Evolutionary conservation across 2,888 invertebrate species (phyloP), one percentile per base, ranked within the genome.

Genomic region (Nomada lathburiana): DNA sequence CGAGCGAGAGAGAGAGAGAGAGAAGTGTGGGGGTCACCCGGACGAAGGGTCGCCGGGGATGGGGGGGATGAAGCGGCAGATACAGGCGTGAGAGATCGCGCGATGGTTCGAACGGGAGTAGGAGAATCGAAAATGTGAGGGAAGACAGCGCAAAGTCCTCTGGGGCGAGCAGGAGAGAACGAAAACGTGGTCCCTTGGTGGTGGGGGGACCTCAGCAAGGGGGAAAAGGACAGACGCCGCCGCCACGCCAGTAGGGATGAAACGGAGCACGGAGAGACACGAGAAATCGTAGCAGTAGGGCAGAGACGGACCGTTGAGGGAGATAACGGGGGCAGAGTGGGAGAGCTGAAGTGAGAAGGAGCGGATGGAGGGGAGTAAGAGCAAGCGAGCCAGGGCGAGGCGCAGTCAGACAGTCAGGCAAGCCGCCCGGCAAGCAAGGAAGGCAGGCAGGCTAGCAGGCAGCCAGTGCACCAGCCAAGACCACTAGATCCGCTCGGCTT

Each of bases 391-490:
- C 89, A 90, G 90, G 90, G 89, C 90, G 92, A 89, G 91, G 91
- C 90, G 91, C 91, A 92, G 92, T 92, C 92, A 91, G 92, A 91
- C 92, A 92, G 93, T 92, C 92, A 93, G 91, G 91, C 91, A 89
- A 89, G 89, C 90, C 89, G 89, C 89, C 91, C 85, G 89, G 86
- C 90, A 92, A 91, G 89, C 88, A 91, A 90, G 91, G 90, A 92
- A 89, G 89, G 90, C 86, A 86, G 86, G 88, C 91, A 89, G 86
- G 89, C 88, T 92, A 93, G 89, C 90, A 92, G 91, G 94, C 95
- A 95, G 95, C 93, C 93, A 89, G 91, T 89, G 90, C 90, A 90
- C 88, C 91, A 91, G 89, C 92, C 92, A 92, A 92, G 91, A 92
- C 92, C 92, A 91, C 92, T 92, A 92, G 93, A 92, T 92, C 93